These are phyloP conservation scores for Dynastes grantii DNA, from an alignment of 2,888 invertebrate species.

Conservation along the genomic window DNA sequence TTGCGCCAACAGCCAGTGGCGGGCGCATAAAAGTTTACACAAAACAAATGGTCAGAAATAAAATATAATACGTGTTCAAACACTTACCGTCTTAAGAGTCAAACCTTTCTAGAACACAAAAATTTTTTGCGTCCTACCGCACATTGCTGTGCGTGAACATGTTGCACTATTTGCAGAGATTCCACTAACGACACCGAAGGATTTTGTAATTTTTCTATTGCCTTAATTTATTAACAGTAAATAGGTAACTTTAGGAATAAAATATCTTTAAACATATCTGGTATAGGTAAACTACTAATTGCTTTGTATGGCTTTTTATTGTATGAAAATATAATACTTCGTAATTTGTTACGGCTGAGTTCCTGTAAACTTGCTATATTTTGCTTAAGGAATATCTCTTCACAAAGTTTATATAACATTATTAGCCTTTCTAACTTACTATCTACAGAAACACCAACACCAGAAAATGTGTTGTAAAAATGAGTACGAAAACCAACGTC, in stretches of 20 bases:
- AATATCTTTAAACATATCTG: constrained; percentile 31
- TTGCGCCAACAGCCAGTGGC: too few species aligned
- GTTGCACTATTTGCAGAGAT: too few species aligned
- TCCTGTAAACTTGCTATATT: constrained; percentile 30
- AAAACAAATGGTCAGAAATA: too few species aligned
- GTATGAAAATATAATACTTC: not conserved
- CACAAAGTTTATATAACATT: constrained; percentile 18
- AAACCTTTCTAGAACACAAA: too few species aligned
- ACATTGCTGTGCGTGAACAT: too few species aligned
- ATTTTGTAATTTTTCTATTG: too few species aligned
- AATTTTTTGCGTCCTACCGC: too few species aligned
- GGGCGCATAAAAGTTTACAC: too few species aligned
- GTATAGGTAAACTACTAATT: constrained; percentile 8
- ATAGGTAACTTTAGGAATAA: constrained; percentile 33
- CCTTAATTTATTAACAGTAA: constrained; percentile 20
- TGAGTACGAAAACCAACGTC: constrained; percentile 16
- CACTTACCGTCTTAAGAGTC: too few species aligned
- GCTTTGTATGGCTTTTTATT: constrained; percentile 24
- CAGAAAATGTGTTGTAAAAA: constrained; percentile 12
- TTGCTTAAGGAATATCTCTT: constrained; percentile 10
- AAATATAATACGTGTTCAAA: too few species aligned
- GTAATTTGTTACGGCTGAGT: constrained; percentile 10
- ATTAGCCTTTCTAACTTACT: not conserved
- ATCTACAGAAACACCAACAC: constrained; percentile 11
- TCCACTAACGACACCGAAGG: too few species aligned